Evolutionary conservation across 2,797 vertebrate species (phyloP).

Genomic region (Staurois parvus): DNA sequence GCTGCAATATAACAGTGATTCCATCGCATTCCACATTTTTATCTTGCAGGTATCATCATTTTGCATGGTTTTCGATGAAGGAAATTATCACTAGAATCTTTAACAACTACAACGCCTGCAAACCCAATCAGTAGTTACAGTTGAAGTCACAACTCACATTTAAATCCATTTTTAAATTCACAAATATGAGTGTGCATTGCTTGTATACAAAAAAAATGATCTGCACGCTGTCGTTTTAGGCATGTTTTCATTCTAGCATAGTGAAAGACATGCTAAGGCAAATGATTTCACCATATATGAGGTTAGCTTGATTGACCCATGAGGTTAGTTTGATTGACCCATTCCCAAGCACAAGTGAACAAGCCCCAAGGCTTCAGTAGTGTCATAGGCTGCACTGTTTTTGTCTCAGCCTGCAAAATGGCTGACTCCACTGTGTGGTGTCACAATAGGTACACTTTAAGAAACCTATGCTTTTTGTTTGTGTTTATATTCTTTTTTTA

Average conservation of each 20-base stretch:
- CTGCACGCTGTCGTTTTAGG: background rate
- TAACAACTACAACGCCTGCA: too few species aligned
- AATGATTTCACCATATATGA: background rate
- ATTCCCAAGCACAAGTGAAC: background rate
- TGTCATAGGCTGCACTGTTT: background rate
- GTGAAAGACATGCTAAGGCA: too few species aligned
- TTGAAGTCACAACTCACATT: background rate
- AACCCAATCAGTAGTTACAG: background rate
- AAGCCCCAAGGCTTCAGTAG: conserved; percentile 13
- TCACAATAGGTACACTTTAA: background rate
- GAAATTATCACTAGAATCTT: too few species aligned
- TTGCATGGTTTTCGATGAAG: too few species aligned
- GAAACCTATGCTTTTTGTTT: conserved; percentile 59
- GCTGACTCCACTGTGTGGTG: background rate
- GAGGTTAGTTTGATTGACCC: background rate
- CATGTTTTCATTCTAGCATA: too few species aligned
- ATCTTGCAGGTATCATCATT: too few species aligned
- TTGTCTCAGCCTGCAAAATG: background rate
- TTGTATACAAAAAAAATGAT: background rate
- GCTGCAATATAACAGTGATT: too few species aligned
- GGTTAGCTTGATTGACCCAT: background rate
- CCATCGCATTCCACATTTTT: too few species aligned
- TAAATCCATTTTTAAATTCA: background rate
- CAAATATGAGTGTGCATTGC: too few species aligned
- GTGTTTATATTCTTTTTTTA: conserved; percentile 69